Evolutionary conservation across 2,888 invertebrate genomes (phyloP).

Genomic region (Pelosia muscerda): DNA sequence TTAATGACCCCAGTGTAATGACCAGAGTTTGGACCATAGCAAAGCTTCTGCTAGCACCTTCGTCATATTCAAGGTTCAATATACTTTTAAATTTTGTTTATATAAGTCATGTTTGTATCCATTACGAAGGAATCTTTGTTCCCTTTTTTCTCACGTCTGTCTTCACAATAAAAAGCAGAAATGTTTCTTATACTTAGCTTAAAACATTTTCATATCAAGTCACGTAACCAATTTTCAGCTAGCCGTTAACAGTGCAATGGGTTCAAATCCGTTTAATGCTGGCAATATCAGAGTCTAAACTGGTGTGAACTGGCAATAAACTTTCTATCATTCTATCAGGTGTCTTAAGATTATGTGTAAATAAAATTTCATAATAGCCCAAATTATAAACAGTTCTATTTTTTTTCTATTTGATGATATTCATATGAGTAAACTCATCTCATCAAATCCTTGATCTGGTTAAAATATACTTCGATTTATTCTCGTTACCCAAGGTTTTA

Average conservation of each 20-base stretch:
- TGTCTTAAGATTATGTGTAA: too few species aligned
- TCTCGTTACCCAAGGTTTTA: slow-evolving; percentile 10
- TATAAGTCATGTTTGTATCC: too few species aligned
- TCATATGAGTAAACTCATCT: too few species aligned
- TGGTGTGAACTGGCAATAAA: neutral
- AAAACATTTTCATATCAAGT: neutral
- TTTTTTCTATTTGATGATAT: too few species aligned
- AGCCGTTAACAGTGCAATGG: neutral
- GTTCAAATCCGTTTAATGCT: neutral
- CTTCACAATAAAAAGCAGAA: neutral
- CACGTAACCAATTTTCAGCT: slow-evolving; percentile 1
- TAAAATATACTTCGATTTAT: slow-evolving; percentile 10
- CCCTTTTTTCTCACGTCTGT: neutral
- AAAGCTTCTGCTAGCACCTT: too few species aligned
- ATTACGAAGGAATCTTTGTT: neutral
- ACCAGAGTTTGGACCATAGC: too few species aligned
- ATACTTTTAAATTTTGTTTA: too few species aligned
- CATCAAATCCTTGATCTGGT: neutral
- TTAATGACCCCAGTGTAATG: too few species aligned
- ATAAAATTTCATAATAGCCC: neutral
- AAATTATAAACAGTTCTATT: neutral
- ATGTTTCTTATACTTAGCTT: too few species aligned
- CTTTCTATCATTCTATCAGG: neutral
- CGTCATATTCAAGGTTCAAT: too few species aligned
- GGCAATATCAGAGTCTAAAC: neutral